Percentiles rank a stretch among this genome's conserved stretches.
phyloP scores from a whole-genome alignment of 2,888 invertebrate genomes.

The Lasioglossum oenotherae region DNA sequence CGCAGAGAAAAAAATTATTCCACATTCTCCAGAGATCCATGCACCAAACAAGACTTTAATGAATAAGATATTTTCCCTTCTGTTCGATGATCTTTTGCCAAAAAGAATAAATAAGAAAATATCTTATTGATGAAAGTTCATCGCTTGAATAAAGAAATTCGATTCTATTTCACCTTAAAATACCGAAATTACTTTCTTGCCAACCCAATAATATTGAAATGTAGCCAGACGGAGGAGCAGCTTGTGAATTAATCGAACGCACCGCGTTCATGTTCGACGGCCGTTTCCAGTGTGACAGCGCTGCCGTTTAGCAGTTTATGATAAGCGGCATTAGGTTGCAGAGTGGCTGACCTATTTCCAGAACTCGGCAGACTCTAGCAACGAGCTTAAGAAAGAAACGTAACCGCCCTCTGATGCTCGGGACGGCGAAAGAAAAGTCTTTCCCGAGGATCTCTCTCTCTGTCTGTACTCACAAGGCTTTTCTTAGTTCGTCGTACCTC shows the following conservation, averaged over 20 bases:
- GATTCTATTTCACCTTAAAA: too few relatives aligned
- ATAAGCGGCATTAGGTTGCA: neutral
- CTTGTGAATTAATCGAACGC: neutral
- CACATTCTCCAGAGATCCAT: neutral
- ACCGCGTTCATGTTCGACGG: neutral
- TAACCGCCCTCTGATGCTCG: slow-evolving; percentile 1
- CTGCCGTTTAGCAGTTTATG: neutral
- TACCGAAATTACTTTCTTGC: too few relatives aligned
- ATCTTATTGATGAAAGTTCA: too few relatives aligned
- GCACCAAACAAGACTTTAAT: neutral
- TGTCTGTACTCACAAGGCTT: neutral
- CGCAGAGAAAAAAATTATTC: neutral
- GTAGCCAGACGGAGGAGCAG: neutral
- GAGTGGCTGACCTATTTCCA: slow-evolving; percentile 43
- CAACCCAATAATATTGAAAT: too few relatives aligned
- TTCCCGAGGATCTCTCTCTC: slow-evolving; percentile 5
- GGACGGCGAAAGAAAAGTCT: neutral
- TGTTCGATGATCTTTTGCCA: too few relatives aligned
- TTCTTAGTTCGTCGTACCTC: slow-evolving; percentile 23
- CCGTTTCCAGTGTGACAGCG: neutral
- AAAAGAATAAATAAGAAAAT: too few relatives aligned
- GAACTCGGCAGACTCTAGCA: slow-evolving; percentile 19
- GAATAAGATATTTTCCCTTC: too few relatives aligned
- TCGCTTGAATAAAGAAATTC: too few relatives aligned
- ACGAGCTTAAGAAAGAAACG: slow-evolving; percentile 31